Percentiles rank a stretch among this genome's conserved stretches.
phyloP scores from a whole-genome alignment of 1,140 invertebrate genomes.

The Drepana arcuata region DNA sequence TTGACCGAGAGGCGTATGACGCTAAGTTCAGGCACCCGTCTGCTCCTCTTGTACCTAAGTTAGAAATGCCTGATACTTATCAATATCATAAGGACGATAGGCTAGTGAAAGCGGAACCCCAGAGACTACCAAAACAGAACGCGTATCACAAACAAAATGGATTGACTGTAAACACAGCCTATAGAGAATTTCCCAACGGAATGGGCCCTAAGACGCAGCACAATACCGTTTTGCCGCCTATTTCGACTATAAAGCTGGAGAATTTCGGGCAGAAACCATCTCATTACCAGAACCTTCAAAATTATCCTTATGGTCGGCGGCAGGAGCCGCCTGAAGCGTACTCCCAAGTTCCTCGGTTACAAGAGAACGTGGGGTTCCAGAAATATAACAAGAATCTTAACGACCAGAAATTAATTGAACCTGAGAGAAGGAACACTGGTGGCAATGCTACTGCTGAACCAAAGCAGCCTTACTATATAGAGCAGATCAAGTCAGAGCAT shows the following conservation, averaged over 20 bases:
- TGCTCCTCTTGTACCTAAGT: conserved; percentile 60
- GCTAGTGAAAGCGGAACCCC: conserved; percentile 33
- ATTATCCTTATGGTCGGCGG: conserved; percentile 36
- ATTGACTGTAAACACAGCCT: conserved; percentile 18
- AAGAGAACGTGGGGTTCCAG: conserved; percentile 57
- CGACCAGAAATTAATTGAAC: conserved; percentile 30
- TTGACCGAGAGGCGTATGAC: conserved; percentile 49
- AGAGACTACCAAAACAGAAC: conserved; percentile 27
- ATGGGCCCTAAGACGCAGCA: conserved; percentile 27
- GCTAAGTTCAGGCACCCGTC: conserved; percentile 53
- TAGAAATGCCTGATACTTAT: conserved; percentile 60
- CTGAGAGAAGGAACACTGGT: conserved; percentile 24
- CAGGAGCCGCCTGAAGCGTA: conserved; percentile 28
- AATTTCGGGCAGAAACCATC: conserved; percentile 43
- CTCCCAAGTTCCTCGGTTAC: conserved; percentile 35
- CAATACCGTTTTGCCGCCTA: conserved; percentile 58
- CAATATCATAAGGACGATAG: conserved; percentile 53
- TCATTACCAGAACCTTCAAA: conserved; percentile 42
- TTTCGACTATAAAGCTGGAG: conserved; percentile 70
- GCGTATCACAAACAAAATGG: conserved; percentile 39
- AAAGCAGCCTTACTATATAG: conserved; percentile 64
- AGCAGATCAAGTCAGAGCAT: conserved; percentile 71
- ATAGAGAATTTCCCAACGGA: conserved; percentile 46
- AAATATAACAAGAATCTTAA: conserved; percentile 45
- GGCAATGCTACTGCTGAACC: conserved; percentile 24